Evolutionary conservation across 2,797 vertebrate genomes (phyloP).

Genomic region (Argya squamiceps): DNA sequence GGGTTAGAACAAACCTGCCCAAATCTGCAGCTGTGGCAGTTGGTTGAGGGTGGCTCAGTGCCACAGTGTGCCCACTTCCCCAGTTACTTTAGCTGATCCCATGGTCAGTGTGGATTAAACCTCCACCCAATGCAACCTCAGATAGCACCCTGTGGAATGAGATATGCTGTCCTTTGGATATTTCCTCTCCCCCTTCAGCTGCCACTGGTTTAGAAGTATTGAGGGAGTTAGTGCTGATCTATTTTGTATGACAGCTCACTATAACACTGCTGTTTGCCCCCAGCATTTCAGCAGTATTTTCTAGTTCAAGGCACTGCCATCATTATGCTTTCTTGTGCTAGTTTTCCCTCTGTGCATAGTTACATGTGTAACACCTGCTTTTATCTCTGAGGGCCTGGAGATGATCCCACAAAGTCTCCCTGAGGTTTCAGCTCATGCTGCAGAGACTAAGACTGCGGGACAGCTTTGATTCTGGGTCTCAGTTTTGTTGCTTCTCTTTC

Average conservation of each 20-base stretch:
- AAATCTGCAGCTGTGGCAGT: not conserved
- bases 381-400: not conserved
- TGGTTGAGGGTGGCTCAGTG: not conserved
- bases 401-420: not conserved
- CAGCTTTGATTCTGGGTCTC: not conserved
- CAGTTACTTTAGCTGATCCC: not conserved
- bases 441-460: not conserved
- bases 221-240: not conserved
- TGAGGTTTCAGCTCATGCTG: constrained; percentile 1
- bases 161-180: not conserved
- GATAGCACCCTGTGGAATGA: not conserved
- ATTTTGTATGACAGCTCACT: not conserved
- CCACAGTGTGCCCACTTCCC: not conserved
- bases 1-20: not conserved
- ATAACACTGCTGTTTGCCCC: not conserved
- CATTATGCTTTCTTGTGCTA: not conserved
- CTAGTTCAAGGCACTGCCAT: not conserved
- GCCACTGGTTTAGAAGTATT: not conserved
- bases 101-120: not conserved
- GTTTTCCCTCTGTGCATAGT: not conserved
- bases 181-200: not conserved
- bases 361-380: not conserved
- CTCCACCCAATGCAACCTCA: not conserved
- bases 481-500: not conserved
- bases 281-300: not conserved